Evolutionary conservation across 1,140 invertebrate species (phyloP).

Genomic region (Macrotrachela quadricornifera): DNA sequence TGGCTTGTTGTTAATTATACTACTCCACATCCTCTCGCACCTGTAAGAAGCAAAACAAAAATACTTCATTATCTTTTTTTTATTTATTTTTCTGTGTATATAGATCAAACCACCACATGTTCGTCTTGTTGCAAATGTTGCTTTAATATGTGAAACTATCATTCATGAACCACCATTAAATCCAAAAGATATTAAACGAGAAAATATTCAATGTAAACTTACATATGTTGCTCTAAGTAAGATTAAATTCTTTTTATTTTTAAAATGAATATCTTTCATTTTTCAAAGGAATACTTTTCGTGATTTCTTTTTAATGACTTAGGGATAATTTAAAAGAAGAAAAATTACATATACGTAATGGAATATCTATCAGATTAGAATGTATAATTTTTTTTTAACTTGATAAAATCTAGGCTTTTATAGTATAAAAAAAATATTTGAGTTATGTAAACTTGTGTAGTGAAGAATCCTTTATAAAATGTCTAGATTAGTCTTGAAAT

Average conservation of each 20-base stretch:
- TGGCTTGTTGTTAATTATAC: conserved; percentile 94
- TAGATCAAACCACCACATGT: conserved; percentile 46
- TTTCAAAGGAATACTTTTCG: no score
- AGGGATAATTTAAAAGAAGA: no score
- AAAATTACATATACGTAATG: no score
- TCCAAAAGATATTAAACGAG: conserved; percentile 36
- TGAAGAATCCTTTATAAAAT: no score
- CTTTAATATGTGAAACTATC: conserved; percentile 78
- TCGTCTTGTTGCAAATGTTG: conserved; percentile 75
- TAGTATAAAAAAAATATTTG: no score
- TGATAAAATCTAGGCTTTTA: no score
- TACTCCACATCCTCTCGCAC: conserved; percentile 52
- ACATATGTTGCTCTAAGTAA: conserved; percentile 10
- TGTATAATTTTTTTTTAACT: no score
- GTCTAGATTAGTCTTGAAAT: no score
- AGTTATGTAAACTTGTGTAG: no score
- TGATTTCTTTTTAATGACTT: no score
- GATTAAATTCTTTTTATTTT: not conserved
- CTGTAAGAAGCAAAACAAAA: conserved; percentile 44
- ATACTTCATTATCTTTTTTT: not conserved
- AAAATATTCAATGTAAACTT: conserved; percentile 85
- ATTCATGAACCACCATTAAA: conserved; percentile 39
- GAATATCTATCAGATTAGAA: no score
- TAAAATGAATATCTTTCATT: not conserved
- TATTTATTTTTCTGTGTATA: not conserved